phyloP scores from a whole-genome alignment of 2,888 invertebrate genomes.

The Perithous albicinctus region DNA sequence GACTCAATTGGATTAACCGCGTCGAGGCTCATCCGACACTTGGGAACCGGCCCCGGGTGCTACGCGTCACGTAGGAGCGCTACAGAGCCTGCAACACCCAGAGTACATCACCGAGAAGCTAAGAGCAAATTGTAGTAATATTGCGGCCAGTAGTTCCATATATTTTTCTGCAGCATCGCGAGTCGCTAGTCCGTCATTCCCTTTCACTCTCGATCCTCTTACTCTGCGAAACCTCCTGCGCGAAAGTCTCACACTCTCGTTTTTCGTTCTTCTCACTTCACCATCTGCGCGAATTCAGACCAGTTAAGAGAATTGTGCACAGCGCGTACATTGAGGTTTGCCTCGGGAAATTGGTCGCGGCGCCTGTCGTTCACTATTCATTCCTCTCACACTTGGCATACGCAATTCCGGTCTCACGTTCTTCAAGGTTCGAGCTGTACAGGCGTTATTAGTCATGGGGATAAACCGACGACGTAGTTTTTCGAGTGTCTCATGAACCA shows the following conservation, averaged over 20 bases:
- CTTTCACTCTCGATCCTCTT: slow-evolving; percentile 48
- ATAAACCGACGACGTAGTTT: slow-evolving; percentile 31
- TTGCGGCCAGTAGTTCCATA: slow-evolving; percentile 50
- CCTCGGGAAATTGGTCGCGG: slow-evolving; percentile 60
- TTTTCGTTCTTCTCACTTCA: slow-evolving; percentile 50
- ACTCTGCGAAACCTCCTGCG: slow-evolving; percentile 38
- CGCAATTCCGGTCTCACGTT: slow-evolving; percentile 61
- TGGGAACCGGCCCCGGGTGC: slow-evolving; percentile 81
- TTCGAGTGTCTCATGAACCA: slow-evolving; percentile 10
- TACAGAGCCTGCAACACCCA: slow-evolving; percentile 62
- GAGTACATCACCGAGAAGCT: slow-evolving; percentile 34
- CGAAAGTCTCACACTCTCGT: slow-evolving; percentile 56
- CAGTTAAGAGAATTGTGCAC: slow-evolving; percentile 56
- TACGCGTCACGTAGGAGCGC: slow-evolving; percentile 73
- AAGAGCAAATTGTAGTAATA: slow-evolving; percentile 77
- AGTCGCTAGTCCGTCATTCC: slow-evolving; percentile 62
- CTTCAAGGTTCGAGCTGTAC: slow-evolving; percentile 26
- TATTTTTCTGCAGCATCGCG: slow-evolving; percentile 69
- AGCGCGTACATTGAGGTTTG: slow-evolving; percentile 27
- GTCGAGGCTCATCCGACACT: slow-evolving; percentile 83
- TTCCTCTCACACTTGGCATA: slow-evolving; percentile 13
- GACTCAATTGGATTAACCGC: slow-evolving; percentile 84
- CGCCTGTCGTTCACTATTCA: slow-evolving; percentile 61
- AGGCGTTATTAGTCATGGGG: slow-evolving; percentile 12
- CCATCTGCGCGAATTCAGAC: slow-evolving; percentile 63